Conservation (phyloP, 2,888 invertebrate genomes). For the Galerucella nymphaeae region DNA sequence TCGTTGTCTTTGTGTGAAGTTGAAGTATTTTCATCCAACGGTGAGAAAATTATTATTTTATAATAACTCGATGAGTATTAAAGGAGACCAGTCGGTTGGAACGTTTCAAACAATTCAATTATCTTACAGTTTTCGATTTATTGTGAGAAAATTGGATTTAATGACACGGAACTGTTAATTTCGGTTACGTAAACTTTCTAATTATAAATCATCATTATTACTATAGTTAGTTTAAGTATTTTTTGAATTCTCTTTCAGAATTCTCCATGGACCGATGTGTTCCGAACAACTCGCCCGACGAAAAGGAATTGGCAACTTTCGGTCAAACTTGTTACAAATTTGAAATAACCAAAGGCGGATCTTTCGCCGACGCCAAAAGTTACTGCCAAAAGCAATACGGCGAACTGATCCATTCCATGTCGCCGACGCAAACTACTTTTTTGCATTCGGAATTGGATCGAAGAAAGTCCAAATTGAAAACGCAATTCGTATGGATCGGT, state of each 20-base stretch:
- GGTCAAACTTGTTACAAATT: conserved; percentile 91
- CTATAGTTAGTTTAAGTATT: no score
- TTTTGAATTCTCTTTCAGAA: conserved; percentile 67
- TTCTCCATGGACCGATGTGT: conserved; percentile 88
- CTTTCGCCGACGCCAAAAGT: conserved; percentile 82
- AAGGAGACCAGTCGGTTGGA: not conserved
- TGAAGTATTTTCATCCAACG: conserved; percentile 91
- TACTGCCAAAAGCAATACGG: conserved; percentile 78
- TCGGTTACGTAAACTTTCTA: not conserved
- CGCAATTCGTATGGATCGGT: conserved; percentile 91
- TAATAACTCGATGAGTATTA: not conserved
- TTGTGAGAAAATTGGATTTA: not conserved
- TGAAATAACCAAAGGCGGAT: conserved; percentile 82
- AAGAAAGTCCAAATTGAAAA: conserved; percentile 81
- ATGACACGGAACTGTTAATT: conserved; percentile 7
- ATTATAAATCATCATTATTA: not conserved
- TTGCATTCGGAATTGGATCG: conserved; percentile 84
- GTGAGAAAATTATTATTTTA: conserved; percentile 64
- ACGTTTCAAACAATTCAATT: conserved; percentile 1
- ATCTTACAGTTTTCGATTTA: not conserved
- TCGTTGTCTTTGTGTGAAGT: conserved; percentile 91
- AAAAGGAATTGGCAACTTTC: conserved; percentile 85
- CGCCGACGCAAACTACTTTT: conserved; percentile 70
- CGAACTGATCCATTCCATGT: conserved; percentile 77
- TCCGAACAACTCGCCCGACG: conserved; percentile 78